Conservation (phyloP, 2,113 vertebrate species). For the Hippocampus mohnikei region DNA sequence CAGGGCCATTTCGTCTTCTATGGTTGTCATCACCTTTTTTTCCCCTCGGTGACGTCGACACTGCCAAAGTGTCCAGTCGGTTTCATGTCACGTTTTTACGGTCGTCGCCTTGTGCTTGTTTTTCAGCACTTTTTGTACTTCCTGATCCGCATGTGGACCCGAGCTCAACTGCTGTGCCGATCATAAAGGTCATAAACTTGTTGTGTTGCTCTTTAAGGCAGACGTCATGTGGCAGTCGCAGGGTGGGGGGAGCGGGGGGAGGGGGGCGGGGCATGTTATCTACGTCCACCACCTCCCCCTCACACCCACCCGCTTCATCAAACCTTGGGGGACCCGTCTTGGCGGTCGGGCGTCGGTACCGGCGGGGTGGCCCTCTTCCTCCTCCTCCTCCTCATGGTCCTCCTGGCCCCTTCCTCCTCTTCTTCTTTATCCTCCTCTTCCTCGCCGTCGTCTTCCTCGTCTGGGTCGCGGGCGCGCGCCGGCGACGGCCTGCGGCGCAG, state of each 20-base stretch:
- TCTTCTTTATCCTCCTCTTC: constrained; percentile 62
- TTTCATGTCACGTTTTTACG: background rate
- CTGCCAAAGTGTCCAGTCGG: background rate
- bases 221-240: background rate
- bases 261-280: no score
- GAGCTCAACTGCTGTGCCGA: background rate
- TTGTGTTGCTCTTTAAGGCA: background rate
- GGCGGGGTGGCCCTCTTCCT: background rate
- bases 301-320: constrained; percentile 21
- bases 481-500: constrained; percentile 77
- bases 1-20: background rate
- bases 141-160: background rate
- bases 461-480: constrained; percentile 72
- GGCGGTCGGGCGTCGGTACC: constrained; percentile 5
- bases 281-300: no score
- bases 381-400: constrained; percentile 80
- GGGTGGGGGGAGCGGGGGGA: background rate
- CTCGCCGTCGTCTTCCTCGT: constrained; percentile 69
- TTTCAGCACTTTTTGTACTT: background rate
- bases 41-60: background rate
- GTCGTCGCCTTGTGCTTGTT: background rate
- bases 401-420: constrained; percentile 69
- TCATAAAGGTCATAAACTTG: background rate
- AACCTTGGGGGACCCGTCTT: constrained; percentile 33
- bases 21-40: background rate